Base-by-base conservation (phyloP, 2,888 invertebrate species). In the Adineta ricciae region DNA sequence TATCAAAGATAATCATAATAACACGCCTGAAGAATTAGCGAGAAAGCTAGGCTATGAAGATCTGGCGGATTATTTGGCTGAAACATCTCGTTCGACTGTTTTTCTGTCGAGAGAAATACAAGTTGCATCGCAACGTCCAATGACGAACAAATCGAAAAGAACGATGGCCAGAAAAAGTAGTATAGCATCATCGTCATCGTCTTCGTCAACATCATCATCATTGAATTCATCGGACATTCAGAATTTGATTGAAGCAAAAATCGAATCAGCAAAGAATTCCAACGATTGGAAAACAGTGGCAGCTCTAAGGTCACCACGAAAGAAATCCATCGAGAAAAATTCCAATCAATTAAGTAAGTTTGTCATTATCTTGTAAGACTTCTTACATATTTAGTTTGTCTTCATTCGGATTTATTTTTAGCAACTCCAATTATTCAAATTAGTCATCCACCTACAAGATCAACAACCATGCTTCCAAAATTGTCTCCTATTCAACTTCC, bases 11-110 rank as follows among this genome's bases (percentile, higher is more conserved):
- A 41, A 41, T 41, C 38, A 78, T 78, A 41, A 41, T n/a, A 78
- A 78, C 41, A 78, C 78, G 41, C 78, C 78, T 3, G 78, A 78
- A 24, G 78, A 41, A 78, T 78, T 78, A 78, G 78, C 78, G 11
- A 11, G n/a, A 78, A 78, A 78, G n/a, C 16, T 78, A 41, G 78
- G 78, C 24, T 78, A 41, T 41, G 24, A 41, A 24, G 0, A 38
- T 24, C 0, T 78, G 3, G 41, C 41, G 8, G 41, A 78, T 24
- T 78, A 78, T 41, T 78, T 78, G 41, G 24, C 8, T 41, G 41
- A 78, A n/a, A 41, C 21, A 64, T 32, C 4, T 64, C 32, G 64
- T 16, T 32, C 64, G 5, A 64, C 64, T 32, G 32, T 64, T 19
- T 16, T 19, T 64, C 3, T 64, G 16, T 32, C 64, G 32, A 64